Evolutionary conservation across 1,140 invertebrate species (phyloP), one percentile per base, ranked within the genome.

Genomic region (Lepidurus couesii): DNA sequence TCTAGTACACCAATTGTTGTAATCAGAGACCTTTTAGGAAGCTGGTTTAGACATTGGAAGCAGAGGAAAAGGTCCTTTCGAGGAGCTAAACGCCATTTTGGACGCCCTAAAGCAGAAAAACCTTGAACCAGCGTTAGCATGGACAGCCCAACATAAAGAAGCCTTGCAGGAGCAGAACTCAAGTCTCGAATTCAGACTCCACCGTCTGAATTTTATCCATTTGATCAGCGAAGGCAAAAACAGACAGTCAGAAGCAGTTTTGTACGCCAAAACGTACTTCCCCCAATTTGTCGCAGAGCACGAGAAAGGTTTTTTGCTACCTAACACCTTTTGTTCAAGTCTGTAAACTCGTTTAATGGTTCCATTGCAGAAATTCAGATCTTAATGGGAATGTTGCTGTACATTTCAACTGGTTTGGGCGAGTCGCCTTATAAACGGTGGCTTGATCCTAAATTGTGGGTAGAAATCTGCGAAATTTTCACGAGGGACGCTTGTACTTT

Each of bases 401-500:
- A 92, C 84, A 85, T 95, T 73, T 90, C 90, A 21, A 90, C 91
- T 83, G 94, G 93, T 7, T 89, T 96, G 73, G 87, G 89, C 78
- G 90, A 89, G 47, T 95, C 94, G 42, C 94, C 94, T 0, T 97
- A 97, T 82, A 89, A 89, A 81, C 89, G 91, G 83, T 88, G 96
- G 75, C 85, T 95, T 9, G 90, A 93, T 83, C 89, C 90, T 16
- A 90, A 90, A 74, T 89, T 93, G 82, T 96, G 94, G 94, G 88
- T 91, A 7, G 92, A 93, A 82, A 91, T 94, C n/a, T 90, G 90
- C 84, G 96, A 98, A 84, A 89, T 95, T 81, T 99, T 98, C 84
- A 91, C 94, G 7, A 89, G 92, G 83, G 96, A 98, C 88, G 95
- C 97, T 24, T 98, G 97, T 86, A 89, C 92, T 73, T 86, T 98